Evolutionary conservation across 2,888 invertebrate genomes (phyloP), one percentile per base, ranked within the genome.

Genomic region (Philhelius pedissequus): DNA sequence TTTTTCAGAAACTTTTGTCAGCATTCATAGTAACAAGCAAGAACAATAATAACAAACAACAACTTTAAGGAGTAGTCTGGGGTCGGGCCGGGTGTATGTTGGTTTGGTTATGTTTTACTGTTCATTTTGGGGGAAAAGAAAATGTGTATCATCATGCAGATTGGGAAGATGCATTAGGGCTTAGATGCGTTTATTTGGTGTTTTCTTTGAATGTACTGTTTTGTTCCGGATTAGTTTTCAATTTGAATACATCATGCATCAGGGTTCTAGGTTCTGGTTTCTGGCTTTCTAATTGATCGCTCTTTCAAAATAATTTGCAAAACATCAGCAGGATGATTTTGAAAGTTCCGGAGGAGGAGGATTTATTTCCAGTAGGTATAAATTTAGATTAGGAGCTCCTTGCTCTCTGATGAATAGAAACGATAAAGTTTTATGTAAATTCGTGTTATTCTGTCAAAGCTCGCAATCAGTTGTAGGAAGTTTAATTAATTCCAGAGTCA

Each of bases 1-100:
- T 70, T 76, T 40, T 60, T 20, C 18, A 48, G 25, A 71, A 64
- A 64, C 64, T 62, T 73, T 62, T 52, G 73, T 74, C 62, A 54
- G 74, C 62, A 62, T 43, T 62, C 50, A 15, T n/a, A 71, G 43
- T 56, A 13, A 56, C 20, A 45, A 52, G n/a, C 9, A 52, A 15
- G 8, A 30, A 8, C 27, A 54, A 35, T 15, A 38, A 58, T 8
- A 40, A 52, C 20, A 32, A 35, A n/a, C 20, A 20, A 58, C 2
- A 38, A 4, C 9, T 25, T 22, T 9, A 40, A 38, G 32, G 30
- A 18, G n/a, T n/a, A n/a, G n/a, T n/a, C n/a, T n/a, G n/a, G n/a
- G n/a, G n/a, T n/a, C 27, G 60, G 18, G 2, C 2, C 3, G 40
- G 30, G 25, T 11, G 15, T 58, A 4, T 32, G 0, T 3, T 22